Base-by-base conservation (phyloP, 1,140 invertebrate species). In the Sitodiplosis mosellana region DNA sequence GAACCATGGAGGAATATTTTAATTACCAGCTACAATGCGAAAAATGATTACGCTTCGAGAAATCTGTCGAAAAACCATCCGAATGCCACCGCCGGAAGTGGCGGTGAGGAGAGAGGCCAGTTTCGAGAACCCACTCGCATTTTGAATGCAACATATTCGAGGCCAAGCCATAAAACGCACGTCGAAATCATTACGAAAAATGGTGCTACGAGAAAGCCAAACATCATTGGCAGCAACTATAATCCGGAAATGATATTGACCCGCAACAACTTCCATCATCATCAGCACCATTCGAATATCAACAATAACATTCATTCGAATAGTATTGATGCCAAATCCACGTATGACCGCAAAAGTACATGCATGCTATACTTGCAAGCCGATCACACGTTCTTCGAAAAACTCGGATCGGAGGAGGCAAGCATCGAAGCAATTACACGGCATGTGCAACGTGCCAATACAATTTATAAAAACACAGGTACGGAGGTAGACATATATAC, bases 351-450 rank as follows among this genome's bases (percentile, higher is more conserved):
- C 22, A 84, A 83, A 61, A 84, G 80, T 2, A 84, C 81, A 0
- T 92, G 87, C 60, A 87, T 92, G 78, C 67, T 95, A 14, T 95
- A 94, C 65, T 69, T 94, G 52, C 89, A 94, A 69, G 90, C 90
- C 2, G 90, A 94, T 70, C 89, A 94, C 70, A 78, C 91, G 59
- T 93, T 93, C 68, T 93, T 81, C 63, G 76, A 90, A 57, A 82
- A 87, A 68, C 89, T 91, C 63, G 85, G 86, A 27, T 86, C 84
- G 12, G 87, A 93, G 59, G 89, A 95, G 62, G 86, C 88, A 1
- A 90, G 88, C 59, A 93, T 95, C 54, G 88, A 94, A 64, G 85
- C 91, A 20, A 92, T 95, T 76, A 92, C 89, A 0, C 71, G 88
- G 45, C 88, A 94, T 60, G 89, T 94, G 14, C 90, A 95, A 60